Evolutionary conservation across 2,113 vertebrate genomes (phyloP), one percentile per base, ranked within the genome.

Genomic region (Toxostoma redivivum): DNA sequence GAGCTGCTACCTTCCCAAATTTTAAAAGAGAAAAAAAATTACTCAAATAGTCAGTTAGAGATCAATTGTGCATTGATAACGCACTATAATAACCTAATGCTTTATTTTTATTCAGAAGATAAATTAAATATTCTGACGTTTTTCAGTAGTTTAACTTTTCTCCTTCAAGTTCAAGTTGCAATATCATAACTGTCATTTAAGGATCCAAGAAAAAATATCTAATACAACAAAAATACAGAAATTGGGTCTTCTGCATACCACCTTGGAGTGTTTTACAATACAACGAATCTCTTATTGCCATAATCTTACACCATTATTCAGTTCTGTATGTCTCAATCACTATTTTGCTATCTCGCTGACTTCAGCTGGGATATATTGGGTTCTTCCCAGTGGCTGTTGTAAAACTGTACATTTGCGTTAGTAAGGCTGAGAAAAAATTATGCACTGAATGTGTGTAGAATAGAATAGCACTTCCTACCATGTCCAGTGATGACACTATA

Each of bases 241-340:
- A 50, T 1, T 23, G 25, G 5, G 15, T 77, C 30, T 4, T 74
- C 67, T 31, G 40, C 37, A 25, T 38, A n/a, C 5, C 1, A 1
- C 21, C 25, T 42, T 4, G 2, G 3, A 27, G 31, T 45, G 38
- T 51, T 86, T 51, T 25, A 47, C 37, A 88, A 31, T 5, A 23
- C 12, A 56, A 9, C 2, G 7, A 40, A 65, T n/a, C 12, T 10
- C 15, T 66, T 64, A 24, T 0, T 44, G 33, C 37, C 1, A 2
- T 15, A 47, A 51, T 27, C 19, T 35, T n/a, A 47, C 1, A 7
- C 23, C 2, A 15, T n/a, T 20, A 60, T 21, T 74, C 47, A 56
- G 19, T 42, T 71, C 47, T 69, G 54, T 30, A 19, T 33, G 33
- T 28, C 25, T 51, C 35, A 56, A 48, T 47, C 38, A 47, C 12